phyloP scores from a whole-genome alignment of 2,797 vertebrate genomes.

The Pseudochirops cupreus region DNA sequence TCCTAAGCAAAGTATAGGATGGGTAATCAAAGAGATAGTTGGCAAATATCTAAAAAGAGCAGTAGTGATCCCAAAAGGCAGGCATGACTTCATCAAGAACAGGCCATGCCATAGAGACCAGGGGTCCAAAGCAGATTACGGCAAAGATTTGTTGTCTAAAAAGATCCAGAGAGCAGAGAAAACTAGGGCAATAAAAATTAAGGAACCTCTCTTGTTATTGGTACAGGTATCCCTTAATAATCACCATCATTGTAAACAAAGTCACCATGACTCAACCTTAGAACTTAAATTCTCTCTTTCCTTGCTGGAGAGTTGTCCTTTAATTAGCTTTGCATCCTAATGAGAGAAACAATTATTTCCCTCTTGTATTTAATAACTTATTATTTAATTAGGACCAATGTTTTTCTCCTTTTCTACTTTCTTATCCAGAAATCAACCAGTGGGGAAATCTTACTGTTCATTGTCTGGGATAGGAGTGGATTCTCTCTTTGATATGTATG shows the following conservation, averaged over 20 bases:
- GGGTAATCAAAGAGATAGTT: neutral
- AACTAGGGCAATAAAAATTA: neutral
- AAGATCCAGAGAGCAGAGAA: neutral
- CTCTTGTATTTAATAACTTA: neutral
- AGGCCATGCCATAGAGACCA: neutral
- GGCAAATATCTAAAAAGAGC: neutral
- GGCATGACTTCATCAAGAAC: neutral
- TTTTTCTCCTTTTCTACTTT: neutral
- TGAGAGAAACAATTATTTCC: neutral
- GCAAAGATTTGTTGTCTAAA: neutral
- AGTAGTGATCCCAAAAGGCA: neutral
- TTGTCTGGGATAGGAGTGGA: no score
- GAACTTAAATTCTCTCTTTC: neutral
- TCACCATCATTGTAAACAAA: neutral
- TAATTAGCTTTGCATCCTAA: neutral
- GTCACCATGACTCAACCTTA: neutral
- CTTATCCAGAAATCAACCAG: neutral
- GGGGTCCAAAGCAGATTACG: neutral
- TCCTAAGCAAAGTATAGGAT: neutral
- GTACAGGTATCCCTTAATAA: neutral
- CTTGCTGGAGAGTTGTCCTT: neutral
- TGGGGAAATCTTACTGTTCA: neutral
- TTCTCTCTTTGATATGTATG: no score
- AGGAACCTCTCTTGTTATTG: neutral
- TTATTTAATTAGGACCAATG: neutral